These are phyloP conservation scores for Drosophila dives DNA, from an alignment of 2,888 invertebrate genomes.

Conservation along the genomic window DNA sequence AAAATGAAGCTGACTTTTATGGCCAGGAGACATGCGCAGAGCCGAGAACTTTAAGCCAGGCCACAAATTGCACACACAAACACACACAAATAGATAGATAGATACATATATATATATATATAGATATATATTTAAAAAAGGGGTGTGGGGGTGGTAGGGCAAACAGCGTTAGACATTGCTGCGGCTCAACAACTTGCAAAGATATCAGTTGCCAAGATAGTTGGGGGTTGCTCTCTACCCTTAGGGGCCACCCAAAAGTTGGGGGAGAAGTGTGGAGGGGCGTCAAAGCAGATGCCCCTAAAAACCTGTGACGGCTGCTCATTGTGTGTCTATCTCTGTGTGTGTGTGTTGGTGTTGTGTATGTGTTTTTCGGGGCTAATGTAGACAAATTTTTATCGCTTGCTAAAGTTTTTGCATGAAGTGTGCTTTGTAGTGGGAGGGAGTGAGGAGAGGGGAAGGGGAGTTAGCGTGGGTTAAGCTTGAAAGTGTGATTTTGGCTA, in stretches of 20 bases:
- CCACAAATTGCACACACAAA: constrained; percentile 60
- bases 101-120: not conserved
- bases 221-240: constrained; percentile 54
- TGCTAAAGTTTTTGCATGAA: constrained; percentile 61
- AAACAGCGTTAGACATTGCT: constrained; percentile 41
- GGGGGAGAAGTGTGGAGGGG: not conserved
- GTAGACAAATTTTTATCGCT: constrained; percentile 77
- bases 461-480: constrained; percentile 6
- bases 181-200: constrained; percentile 50
- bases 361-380: constrained; percentile 50
- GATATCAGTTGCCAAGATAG: constrained; percentile 56
- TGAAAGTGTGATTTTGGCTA: constrained; percentile 57
- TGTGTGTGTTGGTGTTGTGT: not conserved
- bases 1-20: constrained; percentile 21
- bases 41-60: constrained; percentile 61
- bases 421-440: not conserved
- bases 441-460: not conserved
- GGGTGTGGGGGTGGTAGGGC: constrained; percentile 25
- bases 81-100: constrained; percentile 14
- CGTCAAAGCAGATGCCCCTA: constrained; percentile 55
- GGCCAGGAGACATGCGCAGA: constrained; percentile 71
- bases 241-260: not conserved
- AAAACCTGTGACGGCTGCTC: constrained; percentile 55
- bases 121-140: constrained; percentile 1
- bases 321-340: not conserved